phyloP scores from a whole-genome alignment of 2,888 invertebrate species.

The Acanthosepion pharaonis region DNA sequence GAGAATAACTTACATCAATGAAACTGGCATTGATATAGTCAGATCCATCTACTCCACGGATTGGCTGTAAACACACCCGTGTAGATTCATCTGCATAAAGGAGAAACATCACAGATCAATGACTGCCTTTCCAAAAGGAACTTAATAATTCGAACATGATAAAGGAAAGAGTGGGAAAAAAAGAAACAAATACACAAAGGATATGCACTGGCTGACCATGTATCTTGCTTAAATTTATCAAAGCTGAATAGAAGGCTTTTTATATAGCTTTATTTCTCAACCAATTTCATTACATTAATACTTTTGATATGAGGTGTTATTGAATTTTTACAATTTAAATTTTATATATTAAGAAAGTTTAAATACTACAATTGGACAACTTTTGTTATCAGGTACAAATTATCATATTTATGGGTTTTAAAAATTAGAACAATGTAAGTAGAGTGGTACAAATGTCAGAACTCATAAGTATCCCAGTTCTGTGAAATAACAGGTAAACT shows the following conservation, averaged over 20 bases:
- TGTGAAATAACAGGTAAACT: too few relatives aligned
- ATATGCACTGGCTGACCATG: too few relatives aligned
- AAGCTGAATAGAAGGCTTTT: background rate
- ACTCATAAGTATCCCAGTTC: too few relatives aligned
- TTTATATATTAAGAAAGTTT: too few relatives aligned
- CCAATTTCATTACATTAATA: background rate
- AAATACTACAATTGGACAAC: too few relatives aligned
- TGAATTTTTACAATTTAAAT: too few relatives aligned
- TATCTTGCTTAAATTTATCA: too few relatives aligned
- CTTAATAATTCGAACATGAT: background rate
- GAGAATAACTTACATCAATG: constrained; percentile 83
- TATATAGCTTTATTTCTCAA: background rate
- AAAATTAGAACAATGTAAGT: too few relatives aligned
- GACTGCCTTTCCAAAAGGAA: background rate
- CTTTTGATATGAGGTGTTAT: too few relatives aligned
- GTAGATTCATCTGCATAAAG: constrained; percentile 84
- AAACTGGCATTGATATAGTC: constrained; percentile 99
- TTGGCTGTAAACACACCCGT: constrained; percentile 92
- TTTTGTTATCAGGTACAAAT: too few relatives aligned
- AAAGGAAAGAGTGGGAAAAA: background rate
- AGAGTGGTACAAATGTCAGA: too few relatives aligned
- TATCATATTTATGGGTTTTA: too few relatives aligned
- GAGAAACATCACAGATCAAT: constrained; percentile 15
- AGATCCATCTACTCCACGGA: constrained; percentile 89
- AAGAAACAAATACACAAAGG: background rate